These are phyloP conservation scores for Epirrhoe tristata DNA, from an alignment of 2,888 invertebrate species.

Conservation along the genomic window DNA sequence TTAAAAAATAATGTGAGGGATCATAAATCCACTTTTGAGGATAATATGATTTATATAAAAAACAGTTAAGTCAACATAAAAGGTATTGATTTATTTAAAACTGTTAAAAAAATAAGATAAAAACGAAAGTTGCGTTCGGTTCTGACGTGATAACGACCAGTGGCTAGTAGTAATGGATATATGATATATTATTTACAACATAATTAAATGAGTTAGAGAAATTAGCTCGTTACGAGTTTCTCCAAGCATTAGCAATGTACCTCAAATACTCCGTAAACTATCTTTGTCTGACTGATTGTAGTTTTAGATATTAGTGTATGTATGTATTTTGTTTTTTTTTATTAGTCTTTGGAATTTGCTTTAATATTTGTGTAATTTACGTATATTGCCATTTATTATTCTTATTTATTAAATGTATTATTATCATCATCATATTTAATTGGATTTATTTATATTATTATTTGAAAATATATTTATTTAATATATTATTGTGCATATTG, in stretches of 20 bases:
- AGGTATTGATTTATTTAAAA: neutral
- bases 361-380: slow-evolving; percentile 59
- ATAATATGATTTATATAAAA: neutral
- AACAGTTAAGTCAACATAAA: neutral
- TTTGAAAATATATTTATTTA: slow-evolving; percentile 26
- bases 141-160: slow-evolving; percentile 42
- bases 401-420: slow-evolving; percentile 1
- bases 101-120: neutral
- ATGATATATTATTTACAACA: slow-evolving; percentile 41
- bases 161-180: slow-evolving; percentile 45
- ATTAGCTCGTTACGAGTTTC: slow-evolving; percentile 29
- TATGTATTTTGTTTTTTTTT: slow-evolving; percentile 49
- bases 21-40: neutral
- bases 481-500: neutral
- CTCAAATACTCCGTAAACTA: slow-evolving; percentile 61
- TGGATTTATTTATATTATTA: slow-evolving; percentile 34
- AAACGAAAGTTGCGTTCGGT: slow-evolving; percentile 30
- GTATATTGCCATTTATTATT: slow-evolving; percentile 30
- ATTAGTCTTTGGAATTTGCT: slow-evolving; percentile 79
- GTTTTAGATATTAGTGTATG: slow-evolving; percentile 52
- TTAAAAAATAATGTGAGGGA: neutral
- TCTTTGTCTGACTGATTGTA: slow-evolving; percentile 33
- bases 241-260: slow-evolving; percentile 61
- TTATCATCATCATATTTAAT: slow-evolving; percentile 11
- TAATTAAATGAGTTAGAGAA: slow-evolving; percentile 47